These are phyloP conservation scores for Apteryx owenii DNA, from an alignment of 2,113 vertebrate genomes.

Conservation along the genomic window DNA sequence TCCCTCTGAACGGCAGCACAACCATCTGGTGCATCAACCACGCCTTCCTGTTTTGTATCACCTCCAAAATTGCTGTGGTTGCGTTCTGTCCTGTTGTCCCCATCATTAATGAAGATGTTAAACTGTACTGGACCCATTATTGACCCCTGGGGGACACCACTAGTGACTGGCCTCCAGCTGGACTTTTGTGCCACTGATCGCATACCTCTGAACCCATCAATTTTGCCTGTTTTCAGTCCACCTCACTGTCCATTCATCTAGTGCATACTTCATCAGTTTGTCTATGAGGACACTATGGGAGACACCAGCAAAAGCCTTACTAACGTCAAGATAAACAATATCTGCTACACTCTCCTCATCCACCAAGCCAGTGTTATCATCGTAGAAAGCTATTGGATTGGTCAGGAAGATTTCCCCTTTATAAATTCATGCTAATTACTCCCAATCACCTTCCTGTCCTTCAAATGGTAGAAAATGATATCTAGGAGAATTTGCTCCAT, in stretches of 20 bases:
- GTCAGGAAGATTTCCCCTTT: background rate
- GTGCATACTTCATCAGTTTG: background rate
- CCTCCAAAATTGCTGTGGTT: no score
- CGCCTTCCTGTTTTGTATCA: no score
- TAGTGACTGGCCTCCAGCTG: background rate
- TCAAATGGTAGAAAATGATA: background rate
- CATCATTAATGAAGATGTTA: background rate
- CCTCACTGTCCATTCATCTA: background rate
- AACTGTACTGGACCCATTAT: background rate
- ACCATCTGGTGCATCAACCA: no score
- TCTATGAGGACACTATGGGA: background rate
- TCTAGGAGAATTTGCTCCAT: background rate
- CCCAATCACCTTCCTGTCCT: background rate
- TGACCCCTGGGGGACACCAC: rapidly evolving
- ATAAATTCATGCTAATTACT: background rate
- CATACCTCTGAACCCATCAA: background rate
- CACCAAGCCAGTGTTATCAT: background rate
- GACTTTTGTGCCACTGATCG: background rate
- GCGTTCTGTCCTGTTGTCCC: no score
- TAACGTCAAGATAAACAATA: background rate
- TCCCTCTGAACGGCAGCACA: no score
- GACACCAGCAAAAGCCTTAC: background rate
- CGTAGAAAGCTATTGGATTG: background rate
- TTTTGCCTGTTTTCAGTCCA: background rate
- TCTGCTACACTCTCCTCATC: background rate